phyloP scores from a whole-genome alignment of 2,797 vertebrate species.

The Paedocypris micromegethes region DNA sequence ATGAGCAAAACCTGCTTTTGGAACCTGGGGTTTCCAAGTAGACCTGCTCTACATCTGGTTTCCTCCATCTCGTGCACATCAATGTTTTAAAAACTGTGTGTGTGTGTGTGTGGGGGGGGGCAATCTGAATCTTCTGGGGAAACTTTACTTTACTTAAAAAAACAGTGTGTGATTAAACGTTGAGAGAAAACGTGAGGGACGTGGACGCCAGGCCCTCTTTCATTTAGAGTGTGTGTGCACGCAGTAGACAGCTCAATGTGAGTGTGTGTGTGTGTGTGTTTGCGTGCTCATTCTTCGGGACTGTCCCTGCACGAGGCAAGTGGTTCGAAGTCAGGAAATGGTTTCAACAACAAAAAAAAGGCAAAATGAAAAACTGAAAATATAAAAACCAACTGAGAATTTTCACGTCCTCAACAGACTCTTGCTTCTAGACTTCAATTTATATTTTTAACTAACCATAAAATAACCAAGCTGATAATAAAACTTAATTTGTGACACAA shows the following conservation, averaged over 20 bases:
- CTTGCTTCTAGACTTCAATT: constrained; percentile 26
- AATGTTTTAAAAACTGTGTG: constrained; percentile 20
- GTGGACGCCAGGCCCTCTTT: too few species aligned
- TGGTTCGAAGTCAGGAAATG: constrained; percentile 71
- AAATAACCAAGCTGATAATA: too few species aligned
- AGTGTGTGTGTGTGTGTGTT: constrained; percentile 5
- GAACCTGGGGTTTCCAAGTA: constrained; percentile 31
- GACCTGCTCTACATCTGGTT: constrained; percentile 20
- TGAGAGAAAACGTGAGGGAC: too few species aligned
- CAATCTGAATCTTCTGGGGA: background rate
- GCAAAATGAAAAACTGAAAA: constrained; percentile 45
- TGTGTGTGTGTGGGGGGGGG: constrained; percentile 42
- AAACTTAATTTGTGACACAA: too few species aligned
- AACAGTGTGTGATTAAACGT: too few species aligned
- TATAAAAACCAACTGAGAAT: constrained; percentile 45
- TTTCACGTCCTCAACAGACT: constrained; percentile 23
- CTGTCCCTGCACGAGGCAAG: constrained; percentile 63
- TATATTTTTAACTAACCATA: too few species aligned
- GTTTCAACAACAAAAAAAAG: constrained; percentile 59
- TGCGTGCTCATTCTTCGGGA: constrained; percentile 46
- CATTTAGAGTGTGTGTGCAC: too few species aligned
- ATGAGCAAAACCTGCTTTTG: constrained; percentile 28
- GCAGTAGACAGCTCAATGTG: too few species aligned
- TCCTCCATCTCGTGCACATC: constrained; percentile 19
- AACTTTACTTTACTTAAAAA: too few species aligned